Evolutionary conservation across 2,113 vertebrate species (phyloP).

Genomic region (Cottus gobio): DNA sequence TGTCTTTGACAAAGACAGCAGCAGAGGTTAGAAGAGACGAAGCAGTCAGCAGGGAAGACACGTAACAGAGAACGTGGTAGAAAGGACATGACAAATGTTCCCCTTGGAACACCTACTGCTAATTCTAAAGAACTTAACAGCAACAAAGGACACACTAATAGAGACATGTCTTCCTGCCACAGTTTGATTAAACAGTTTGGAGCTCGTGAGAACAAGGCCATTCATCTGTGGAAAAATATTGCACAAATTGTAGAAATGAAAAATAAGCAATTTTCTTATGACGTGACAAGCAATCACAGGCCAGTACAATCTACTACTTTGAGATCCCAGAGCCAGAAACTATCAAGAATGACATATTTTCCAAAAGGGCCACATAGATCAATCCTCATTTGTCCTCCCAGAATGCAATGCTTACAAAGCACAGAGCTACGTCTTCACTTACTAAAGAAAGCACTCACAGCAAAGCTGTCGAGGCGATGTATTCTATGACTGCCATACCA

Average conservation of each 20-base stretch:
- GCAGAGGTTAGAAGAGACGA: background rate
- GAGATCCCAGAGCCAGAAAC: constrained; percentile 14
- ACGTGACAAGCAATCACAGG: constrained; percentile 48
- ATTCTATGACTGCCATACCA: background rate
- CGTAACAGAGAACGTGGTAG: constrained; percentile 20
- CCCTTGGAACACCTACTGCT: constrained; percentile 22
- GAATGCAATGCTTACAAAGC: background rate
- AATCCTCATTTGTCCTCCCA: constrained; percentile 13
- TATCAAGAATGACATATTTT: constrained; percentile 27
- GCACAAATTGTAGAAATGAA: no score
- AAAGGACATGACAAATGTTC: constrained; percentile 52
- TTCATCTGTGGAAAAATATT: no score
- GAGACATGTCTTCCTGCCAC: constrained; percentile 37
- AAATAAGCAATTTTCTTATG: constrained; percentile 41
- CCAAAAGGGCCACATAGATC: constrained; percentile 11
- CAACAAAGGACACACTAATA: constrained; percentile 31
- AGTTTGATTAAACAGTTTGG: constrained; percentile 57
- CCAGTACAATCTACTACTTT: constrained; percentile 20
- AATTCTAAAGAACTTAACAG: constrained; percentile 36
- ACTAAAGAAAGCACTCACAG: constrained; percentile 3
- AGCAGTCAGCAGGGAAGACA: constrained; percentile 21
- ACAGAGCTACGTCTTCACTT: background rate
- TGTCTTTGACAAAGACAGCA: constrained; percentile 15
- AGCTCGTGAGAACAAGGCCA: constrained; percentile 10
- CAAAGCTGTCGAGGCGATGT: background rate